Evolutionary conservation across 1,140 invertebrate genomes (phyloP), one percentile per base, ranked within the genome.

Genomic region (Calliphora vicina): DNA sequence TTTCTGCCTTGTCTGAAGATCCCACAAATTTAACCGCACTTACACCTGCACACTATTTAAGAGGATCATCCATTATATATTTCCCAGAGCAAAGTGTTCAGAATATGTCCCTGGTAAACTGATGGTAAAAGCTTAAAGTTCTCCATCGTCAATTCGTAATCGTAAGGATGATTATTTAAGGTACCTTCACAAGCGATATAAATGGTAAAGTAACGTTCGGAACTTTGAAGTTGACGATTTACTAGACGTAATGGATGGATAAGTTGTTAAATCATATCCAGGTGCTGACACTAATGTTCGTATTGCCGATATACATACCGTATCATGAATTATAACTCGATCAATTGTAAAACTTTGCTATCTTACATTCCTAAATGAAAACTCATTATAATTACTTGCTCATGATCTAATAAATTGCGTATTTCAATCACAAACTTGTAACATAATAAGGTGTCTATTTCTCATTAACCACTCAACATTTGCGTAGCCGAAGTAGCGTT

Each of bases 11-110:
- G 17, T 78, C 84, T 80, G 74, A 82, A 26, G 74, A 83, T 26
- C 72, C 50, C 12, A 15, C 35, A 45, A 82, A 80, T 80, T 12
- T 84, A 17, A 17, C 23, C 0, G 82, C 82, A 10, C 67, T 83
- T 12, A 84, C 82, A 10, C 82, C 82, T 57, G 83, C 81, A 3
- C 83, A 82, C 73, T 84, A 82, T 29, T 29, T 82, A 13, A 25
- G 27, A 2, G 73, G 84, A 43, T 5, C 82, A 25, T 80, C 84
- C 76, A 67, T 80, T 2, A 78, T 78, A 29, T 29, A 29, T 13
- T 50, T 78, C 9, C 74, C 80, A 17, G 80, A 81, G 50, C 80
- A 29, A 17, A 5, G 5, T 3, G 25, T 26, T 57, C 43, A 81
- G 13, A 61, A 61, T 23, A 57, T 81, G 10, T 81, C 80, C 20